A percentile compares a stretch with the other conserved stretches of the same genome.
These are phyloP conservation scores for Catharus ustulatus DNA, from an alignment of 2,797 vertebrate genomes.

Conservation along the genomic window DNA sequence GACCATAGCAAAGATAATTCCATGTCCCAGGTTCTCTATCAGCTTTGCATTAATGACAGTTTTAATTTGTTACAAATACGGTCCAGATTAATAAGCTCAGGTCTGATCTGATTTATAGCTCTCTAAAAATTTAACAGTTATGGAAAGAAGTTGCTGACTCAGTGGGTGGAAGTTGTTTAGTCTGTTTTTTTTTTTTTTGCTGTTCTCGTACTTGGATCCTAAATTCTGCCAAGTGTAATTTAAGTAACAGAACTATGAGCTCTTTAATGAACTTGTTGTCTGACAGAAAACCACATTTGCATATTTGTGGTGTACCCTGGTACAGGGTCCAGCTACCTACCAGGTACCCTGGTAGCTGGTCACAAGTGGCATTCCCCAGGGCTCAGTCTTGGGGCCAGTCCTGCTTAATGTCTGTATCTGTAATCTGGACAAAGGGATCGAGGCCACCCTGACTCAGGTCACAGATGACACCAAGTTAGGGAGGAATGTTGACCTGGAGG, in stretches of 20 bases:
- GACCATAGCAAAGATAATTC: background rate
- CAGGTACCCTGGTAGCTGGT: background rate
- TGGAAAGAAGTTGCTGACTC: background rate
- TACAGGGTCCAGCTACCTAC: no score
- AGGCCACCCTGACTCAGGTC: background rate
- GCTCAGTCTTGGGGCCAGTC: background rate
- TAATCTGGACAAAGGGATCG: background rate
- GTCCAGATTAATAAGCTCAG: background rate
- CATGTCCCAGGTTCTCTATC: background rate
- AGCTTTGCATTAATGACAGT: background rate
- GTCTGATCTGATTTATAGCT: background rate
- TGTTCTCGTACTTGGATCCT: background rate
- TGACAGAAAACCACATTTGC: background rate
- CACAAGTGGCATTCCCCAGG: background rate
- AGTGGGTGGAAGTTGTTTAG: background rate
- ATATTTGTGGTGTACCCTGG: background rate
- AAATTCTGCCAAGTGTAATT: background rate
- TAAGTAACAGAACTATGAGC: background rate
- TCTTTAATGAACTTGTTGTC: background rate
- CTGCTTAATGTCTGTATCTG: background rate
- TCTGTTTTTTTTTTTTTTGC: background rate
- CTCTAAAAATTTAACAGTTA: background rate
- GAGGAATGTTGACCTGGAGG: background rate
- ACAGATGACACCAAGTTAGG: no score
- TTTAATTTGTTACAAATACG: background rate